phyloP scores from a whole-genome alignment of 2,113 vertebrate species.

The Lampris megalopsis region DNA sequence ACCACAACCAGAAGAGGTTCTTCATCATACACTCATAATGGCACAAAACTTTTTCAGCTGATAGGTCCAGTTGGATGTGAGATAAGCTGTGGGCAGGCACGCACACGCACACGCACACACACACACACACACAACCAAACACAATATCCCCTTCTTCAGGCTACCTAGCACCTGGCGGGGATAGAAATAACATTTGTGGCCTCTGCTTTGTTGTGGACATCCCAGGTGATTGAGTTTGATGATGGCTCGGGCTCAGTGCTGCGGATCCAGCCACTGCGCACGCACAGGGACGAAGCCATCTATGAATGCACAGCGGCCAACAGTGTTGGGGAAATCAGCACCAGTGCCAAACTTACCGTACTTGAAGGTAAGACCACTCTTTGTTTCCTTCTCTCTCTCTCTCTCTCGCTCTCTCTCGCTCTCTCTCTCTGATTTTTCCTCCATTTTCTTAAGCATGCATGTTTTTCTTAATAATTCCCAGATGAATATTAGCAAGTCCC shows the following conservation, averaged over 20 bases:
- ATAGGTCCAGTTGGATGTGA: too few relatives aligned
- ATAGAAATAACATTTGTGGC: constrained; percentile 1
- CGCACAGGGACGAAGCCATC: constrained; percentile 96
- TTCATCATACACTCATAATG: too few relatives aligned
- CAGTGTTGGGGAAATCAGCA: constrained; percentile 94
- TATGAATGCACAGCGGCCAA: constrained; percentile 98
- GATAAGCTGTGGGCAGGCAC: too few relatives aligned
- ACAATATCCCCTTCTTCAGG: too few relatives aligned
- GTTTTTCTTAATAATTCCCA: constrained; percentile 56
- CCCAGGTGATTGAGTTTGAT: constrained; percentile 96
- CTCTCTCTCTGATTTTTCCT: background rate
- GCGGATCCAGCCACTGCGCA: constrained; percentile 95
- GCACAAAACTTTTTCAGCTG: too few relatives aligned
- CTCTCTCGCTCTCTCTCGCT: background rate
- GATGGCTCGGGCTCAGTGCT: constrained; percentile 98
- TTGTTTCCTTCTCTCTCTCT: background rate
- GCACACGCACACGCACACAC: too few relatives aligned
- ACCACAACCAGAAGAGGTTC: too few relatives aligned
- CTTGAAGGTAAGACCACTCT: constrained; percentile 89
- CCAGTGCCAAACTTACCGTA: constrained; percentile 96
- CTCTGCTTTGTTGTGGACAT: constrained; percentile 30
- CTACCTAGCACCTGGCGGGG: too few relatives aligned
- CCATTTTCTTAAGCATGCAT: constrained; percentile 33
- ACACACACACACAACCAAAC: too few relatives aligned
- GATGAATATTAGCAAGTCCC: constrained; percentile 46